These are phyloP conservation scores for Metallyticus violacea DNA, from an alignment of 2,888 invertebrate genomes.

Conservation along the genomic window DNA sequence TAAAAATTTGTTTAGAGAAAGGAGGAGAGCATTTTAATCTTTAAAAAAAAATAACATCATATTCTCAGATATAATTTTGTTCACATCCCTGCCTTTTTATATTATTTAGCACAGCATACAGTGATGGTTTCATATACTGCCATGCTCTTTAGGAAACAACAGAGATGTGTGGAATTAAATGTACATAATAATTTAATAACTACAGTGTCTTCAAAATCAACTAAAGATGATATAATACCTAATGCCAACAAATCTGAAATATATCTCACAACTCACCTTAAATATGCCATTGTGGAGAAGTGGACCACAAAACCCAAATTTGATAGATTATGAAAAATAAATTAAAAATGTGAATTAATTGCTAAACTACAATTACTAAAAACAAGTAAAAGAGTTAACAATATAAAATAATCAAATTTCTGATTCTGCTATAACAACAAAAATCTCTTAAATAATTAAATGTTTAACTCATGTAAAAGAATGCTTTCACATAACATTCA, in stretches of 20 bases:
- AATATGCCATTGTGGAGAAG: background rate
- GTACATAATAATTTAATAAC: background rate
- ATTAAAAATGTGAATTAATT: background rate
- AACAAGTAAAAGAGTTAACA: background rate
- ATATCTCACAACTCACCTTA: background rate
- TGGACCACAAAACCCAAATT: background rate
- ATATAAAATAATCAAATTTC: background rate
- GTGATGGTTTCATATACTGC: background rate
- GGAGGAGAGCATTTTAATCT: background rate
- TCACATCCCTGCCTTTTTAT: background rate
- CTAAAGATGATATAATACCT: background rate
- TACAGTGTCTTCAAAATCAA: background rate
- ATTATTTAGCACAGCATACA: background rate
- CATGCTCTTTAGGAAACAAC: background rate
- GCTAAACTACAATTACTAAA: background rate
- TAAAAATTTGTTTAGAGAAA: background rate
- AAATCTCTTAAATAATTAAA: too few relatives aligned
- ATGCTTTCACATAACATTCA: background rate
- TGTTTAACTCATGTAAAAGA: background rate
- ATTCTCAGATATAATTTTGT: too few relatives aligned
- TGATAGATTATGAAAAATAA: background rate
- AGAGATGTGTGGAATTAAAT: background rate
- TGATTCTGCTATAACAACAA: background rate
- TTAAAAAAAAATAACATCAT: background rate
- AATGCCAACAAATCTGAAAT: background rate